These are phyloP conservation scores for Doris montereyensis DNA, from an alignment of 2,888 invertebrate genomes.

Conservation along the genomic window DNA sequence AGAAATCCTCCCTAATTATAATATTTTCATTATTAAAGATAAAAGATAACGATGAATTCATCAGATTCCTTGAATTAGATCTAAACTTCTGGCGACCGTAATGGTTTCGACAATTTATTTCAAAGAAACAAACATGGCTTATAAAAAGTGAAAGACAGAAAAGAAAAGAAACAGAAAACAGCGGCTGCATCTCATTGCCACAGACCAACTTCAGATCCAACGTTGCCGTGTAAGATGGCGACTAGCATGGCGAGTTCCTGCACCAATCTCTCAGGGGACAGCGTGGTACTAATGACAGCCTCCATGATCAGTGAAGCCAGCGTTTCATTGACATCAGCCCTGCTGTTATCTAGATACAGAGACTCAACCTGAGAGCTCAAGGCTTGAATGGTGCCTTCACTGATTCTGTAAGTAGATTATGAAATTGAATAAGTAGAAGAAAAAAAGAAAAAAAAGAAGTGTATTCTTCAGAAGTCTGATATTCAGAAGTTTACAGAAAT, in stretches of 20 bases:
- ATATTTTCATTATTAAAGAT: no score
- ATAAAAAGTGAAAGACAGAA: no score
- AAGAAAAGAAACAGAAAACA: constrained; percentile 6
- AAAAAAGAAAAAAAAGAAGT: no score
- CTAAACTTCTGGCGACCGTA: no score
- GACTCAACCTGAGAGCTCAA: constrained; percentile 86
- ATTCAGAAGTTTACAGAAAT: no score
- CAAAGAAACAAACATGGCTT: neutral
- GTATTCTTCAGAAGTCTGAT: no score
- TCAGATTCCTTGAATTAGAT: no score
- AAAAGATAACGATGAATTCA: no score
- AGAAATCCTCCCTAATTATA: no score
- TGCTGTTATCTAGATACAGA: constrained; percentile 78
- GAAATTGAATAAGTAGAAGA: no score
- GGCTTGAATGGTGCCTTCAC: constrained; percentile 89
- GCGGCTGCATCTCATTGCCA: constrained; percentile 24
- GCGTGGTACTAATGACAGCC: constrained; percentile 78
- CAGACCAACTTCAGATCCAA: constrained; percentile 91
- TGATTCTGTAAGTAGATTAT: constrained; percentile 58
- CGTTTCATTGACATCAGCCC: constrained; percentile 78
- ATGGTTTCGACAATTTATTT: no score
- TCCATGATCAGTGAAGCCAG: constrained; percentile 82
- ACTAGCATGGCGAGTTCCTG: constrained; percentile 89
- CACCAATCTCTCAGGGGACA: constrained; percentile 76
- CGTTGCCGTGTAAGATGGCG: constrained; percentile 88